A percentile compares a stretch with the other conserved stretches of the same genome.
These are phyloP conservation scores for Catotricha subobsoleta DNA, from an alignment of 2,888 invertebrate species.

Conservation along the genomic window DNA sequence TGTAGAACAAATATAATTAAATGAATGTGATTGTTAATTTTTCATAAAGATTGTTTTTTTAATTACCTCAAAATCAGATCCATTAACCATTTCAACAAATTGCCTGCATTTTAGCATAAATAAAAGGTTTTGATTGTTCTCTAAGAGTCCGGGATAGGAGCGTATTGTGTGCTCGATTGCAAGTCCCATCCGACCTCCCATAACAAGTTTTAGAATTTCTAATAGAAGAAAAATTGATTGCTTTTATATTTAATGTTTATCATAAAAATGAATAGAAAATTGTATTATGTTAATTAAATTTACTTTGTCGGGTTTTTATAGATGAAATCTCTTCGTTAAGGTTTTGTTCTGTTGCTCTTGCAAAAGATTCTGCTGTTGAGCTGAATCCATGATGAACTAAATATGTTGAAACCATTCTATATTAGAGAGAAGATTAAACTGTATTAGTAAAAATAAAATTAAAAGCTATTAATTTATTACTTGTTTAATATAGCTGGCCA, in stretches of 20 bases:
- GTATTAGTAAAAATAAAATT: slow-evolving; percentile 4
- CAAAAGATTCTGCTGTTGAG: slow-evolving; percentile 89
- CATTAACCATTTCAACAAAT: slow-evolving; percentile 97
- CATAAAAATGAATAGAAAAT: slow-evolving; percentile 2
- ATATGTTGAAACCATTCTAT: slow-evolving; percentile 91
- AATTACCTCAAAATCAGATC: slow-evolving; percentile 62
- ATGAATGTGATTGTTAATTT: background rate
- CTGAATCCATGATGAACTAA: slow-evolving; percentile 97
- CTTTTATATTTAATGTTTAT: background rate
- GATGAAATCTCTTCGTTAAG: slow-evolving; percentile 85
- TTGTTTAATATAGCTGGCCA: slow-evolving; percentile 86
- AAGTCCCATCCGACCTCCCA: slow-evolving; percentile 87
- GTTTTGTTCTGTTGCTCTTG: slow-evolving; percentile 71
- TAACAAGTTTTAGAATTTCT: slow-evolving; percentile 86
- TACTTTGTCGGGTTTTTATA: slow-evolving; percentile 92
- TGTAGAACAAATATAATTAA: background rate
- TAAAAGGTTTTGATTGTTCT: slow-evolving; percentile 74
- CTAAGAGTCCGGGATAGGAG: slow-evolving; percentile 84
- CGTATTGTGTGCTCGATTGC: slow-evolving; percentile 80
- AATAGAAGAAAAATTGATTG: slow-evolving; percentile 17
- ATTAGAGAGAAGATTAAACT: slow-evolving; percentile 15
- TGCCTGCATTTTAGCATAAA: slow-evolving; percentile 95
- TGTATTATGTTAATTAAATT: slow-evolving; percentile 11
- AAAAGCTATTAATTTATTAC: slow-evolving; percentile 28
- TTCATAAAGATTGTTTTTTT: slow-evolving; percentile 1